Evolutionary conservation across 2,888 invertebrate genomes (phyloP), one percentile per base, ranked within the genome.

Genomic region (Alloplasta piceator): DNA sequence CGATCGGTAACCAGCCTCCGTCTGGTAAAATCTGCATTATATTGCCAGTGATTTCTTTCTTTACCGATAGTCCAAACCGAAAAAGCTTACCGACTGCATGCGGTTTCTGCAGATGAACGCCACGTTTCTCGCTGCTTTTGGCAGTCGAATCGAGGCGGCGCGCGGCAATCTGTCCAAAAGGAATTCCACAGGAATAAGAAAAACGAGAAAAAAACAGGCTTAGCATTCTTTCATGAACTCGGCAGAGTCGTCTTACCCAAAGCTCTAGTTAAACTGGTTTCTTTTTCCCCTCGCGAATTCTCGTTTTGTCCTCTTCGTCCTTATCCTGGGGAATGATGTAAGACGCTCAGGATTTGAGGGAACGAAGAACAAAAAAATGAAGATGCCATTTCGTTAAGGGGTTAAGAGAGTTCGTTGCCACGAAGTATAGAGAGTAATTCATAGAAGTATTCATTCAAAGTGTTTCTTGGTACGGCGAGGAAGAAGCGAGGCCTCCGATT

Each of bases 361-460:
- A 56, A 68, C 52, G n/a, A 56, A 56, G 26, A 36, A 56, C 10
- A 56, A 46, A 36, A 68, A 68, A 56, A 26, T 16, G 10, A 68
- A 56, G 43, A 43, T 43, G 43, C 2, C 43, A 56, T 38, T 67
- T 39, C 56, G 68, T 41, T n/a, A 56, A 46, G n/a, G 41, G 48
- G 56, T 64, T 56, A 78, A 55, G 12, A 63, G 48, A 41, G 68
- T 78, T 63, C 61, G 46, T 73, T 78, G 46, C 56, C 63, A 58
- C 36, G 72, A 2, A 55, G 64, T 10, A 63, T 12, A 10, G 26
- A 3, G 36, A 74, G n/a, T 50, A 14, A 58, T 74, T 74, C 63
- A 58, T 55, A 61, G 63, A 73, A 12, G 55, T 66, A 63, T 64
- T 71, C 64, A 52, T 78, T 16, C 12, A 43, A 50, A 55, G 61